Evolutionary conservation across 2,888 invertebrate genomes (phyloP).

Genomic region (Drosophila monieri): DNA sequence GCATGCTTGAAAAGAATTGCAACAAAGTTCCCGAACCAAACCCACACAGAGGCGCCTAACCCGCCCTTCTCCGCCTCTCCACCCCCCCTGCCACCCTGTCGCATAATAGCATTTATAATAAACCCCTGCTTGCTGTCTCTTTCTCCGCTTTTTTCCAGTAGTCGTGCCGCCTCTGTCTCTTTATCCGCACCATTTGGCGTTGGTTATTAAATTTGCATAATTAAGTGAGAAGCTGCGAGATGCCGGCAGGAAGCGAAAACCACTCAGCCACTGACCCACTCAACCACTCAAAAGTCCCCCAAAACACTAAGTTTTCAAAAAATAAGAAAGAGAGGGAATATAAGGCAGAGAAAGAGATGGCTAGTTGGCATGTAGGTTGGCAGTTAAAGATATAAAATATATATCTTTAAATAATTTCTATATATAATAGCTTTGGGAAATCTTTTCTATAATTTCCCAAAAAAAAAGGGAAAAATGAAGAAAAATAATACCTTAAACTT

Average conservation of each 20-base stretch:
- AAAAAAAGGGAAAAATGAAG: too few relatives aligned
- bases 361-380: too few relatives aligned
- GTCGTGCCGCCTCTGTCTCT: conserved; percentile 8
- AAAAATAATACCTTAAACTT: too few relatives aligned
- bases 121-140: conserved; percentile 27
- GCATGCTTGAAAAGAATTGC: conserved; percentile 70
- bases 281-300: not conserved
- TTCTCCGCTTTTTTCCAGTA: not conserved
- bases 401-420: too few relatives aligned
- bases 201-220: conserved; percentile 75
- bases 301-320: not conserved
- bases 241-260: conserved; percentile 13
- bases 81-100: conserved; percentile 7
- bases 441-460: too few relatives aligned
- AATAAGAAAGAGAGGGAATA: not conserved
- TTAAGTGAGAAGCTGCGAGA: conserved; percentile 64
- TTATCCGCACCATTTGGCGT: conserved; percentile 55
- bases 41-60: not conserved
- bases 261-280: conserved; percentile 16
- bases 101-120: conserved; percentile 67
- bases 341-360: not conserved
- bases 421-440: too few relatives aligned
- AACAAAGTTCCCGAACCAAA: conserved; percentile 24
- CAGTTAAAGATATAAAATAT: too few relatives aligned
- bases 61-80: too few relatives aligned